Conservation (phyloP, 2,113 vertebrate genomes). For the Otolemur garnettii region DNA sequence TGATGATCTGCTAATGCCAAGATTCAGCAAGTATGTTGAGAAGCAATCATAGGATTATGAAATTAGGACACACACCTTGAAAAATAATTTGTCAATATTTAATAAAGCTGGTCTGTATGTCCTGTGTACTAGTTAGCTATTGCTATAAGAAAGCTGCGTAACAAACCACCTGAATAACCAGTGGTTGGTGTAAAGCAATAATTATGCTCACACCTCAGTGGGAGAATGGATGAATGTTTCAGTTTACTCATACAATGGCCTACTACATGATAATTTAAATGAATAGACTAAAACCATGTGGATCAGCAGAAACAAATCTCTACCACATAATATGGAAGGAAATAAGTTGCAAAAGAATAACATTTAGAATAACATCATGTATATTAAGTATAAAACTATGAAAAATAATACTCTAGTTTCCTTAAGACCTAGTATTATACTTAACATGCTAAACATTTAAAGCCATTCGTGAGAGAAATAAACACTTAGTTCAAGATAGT, state of each 20-base stretch:
- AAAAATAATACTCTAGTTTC: not conserved
- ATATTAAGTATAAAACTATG: not conserved
- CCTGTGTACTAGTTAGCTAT: not conserved
- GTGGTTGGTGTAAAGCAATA: not conserved
- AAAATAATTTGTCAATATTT: not conserved
- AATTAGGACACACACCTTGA: not conserved
- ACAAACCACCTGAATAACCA: not conserved
- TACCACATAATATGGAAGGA: not conserved
- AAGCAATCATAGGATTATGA: not conserved
- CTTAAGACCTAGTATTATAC: not conserved
- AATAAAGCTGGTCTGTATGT: not conserved
- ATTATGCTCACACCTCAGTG: not conserved
- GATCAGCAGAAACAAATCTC: not conserved
- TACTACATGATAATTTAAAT: not conserved
- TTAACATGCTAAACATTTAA: not conserved
- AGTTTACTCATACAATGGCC: not conserved
- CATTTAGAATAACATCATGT: not conserved
- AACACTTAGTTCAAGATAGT: not conserved
- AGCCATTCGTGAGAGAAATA: not conserved
- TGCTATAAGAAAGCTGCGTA: not conserved
- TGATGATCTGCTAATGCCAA: not conserved
- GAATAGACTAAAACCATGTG: not conserved
- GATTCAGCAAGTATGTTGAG: not conserved
- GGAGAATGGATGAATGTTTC: not conserved
- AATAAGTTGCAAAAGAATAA: constrained; percentile 27